phyloP scores from a whole-genome alignment of 92 coral and sea anemone genomes.

The Parazoanthus darwini region DNA sequence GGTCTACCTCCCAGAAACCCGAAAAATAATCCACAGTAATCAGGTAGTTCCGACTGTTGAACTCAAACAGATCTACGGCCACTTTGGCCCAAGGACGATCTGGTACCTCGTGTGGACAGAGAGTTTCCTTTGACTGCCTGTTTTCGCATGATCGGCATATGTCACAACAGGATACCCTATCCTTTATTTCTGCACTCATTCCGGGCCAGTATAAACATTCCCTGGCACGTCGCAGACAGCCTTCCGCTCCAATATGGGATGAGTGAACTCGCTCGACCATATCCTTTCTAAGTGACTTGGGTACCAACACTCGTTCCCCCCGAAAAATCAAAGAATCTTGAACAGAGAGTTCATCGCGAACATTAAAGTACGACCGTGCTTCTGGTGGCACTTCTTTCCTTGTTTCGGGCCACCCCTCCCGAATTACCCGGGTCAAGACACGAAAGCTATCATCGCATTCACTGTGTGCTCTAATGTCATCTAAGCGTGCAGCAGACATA shows the following conservation, averaged over 20 bases:
- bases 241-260: constrained; percentile 51
- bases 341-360: constrained; percentile 44
- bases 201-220: constrained; percentile 35
- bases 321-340: constrained; percentile 44
- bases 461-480: constrained; percentile 46
- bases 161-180: constrained; percentile 33
- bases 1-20: constrained; percentile 57
- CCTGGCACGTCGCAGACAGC: constrained; percentile 44
- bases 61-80: constrained; percentile 48
- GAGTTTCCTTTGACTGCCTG: constrained; percentile 23
- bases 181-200: constrained; percentile 38
- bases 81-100: constrained; percentile 54
- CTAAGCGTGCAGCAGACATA: constrained; percentile 35
- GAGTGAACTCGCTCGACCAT: constrained; percentile 55
- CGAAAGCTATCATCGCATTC: constrained; percentile 34
- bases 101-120: constrained; percentile 5
- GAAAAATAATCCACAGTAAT: constrained; percentile 52
- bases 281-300: constrained; percentile 40
- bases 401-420: constrained; percentile 48
- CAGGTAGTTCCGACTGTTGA: constrained; percentile 43
- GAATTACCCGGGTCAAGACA: constrained; percentile 29
- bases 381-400: constrained; percentile 32
- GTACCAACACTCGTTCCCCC: constrained; percentile 45
- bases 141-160: background rate
- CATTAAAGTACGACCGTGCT: constrained; percentile 43